Evolutionary conservation across 2,888 invertebrate species (phyloP), one percentile per base, ranked within the genome.

Genomic region (Anarsia innoxiella): DNA sequence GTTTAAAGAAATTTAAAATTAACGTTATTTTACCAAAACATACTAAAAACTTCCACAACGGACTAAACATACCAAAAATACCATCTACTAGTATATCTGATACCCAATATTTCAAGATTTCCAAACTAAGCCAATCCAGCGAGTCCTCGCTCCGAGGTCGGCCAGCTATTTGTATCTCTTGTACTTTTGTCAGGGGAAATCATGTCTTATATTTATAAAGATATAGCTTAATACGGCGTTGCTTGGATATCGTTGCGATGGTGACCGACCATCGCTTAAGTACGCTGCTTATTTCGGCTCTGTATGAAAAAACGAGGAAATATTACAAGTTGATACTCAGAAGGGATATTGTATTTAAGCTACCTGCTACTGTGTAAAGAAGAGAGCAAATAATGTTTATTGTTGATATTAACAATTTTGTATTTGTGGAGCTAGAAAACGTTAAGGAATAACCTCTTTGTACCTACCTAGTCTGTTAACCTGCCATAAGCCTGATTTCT

Each of bases 151-250:
- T 41, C 48, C 42, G 6, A 23, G 52, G 41, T 31, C 49, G 57
- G 60, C 51, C 59, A 60, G 66, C 70, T 72, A 76, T 73, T 73
- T 70, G 66, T 71, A 68, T 61, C 65, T 53, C 59, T 57, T 60
- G 60, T 63, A 59, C 64, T 66, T 73, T 72, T 76, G 75, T 72
- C 78, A 75, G 59, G 76, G 77, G 70, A 79, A 80, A 79, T 78
- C 75, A 74, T 62, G 56, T 69, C 67, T 69, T 79, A 76, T 72
- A 60, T 42, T 51, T 56, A 61, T 56, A 56, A 44, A 35, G 55
- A 55, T 70, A 72, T 64, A 69, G 67, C 49, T 55, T 71, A 70
- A 73, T 71, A 67, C 66, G 48, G 53, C 62, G 80, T 80, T 78
- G 79, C 79, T 59, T 53, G 57, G 78, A 54, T 66, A 73, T 69